These are phyloP conservation scores for Euglossa dilemma DNA, from an alignment of 1,140 invertebrate genomes.

Conservation along the genomic window DNA sequence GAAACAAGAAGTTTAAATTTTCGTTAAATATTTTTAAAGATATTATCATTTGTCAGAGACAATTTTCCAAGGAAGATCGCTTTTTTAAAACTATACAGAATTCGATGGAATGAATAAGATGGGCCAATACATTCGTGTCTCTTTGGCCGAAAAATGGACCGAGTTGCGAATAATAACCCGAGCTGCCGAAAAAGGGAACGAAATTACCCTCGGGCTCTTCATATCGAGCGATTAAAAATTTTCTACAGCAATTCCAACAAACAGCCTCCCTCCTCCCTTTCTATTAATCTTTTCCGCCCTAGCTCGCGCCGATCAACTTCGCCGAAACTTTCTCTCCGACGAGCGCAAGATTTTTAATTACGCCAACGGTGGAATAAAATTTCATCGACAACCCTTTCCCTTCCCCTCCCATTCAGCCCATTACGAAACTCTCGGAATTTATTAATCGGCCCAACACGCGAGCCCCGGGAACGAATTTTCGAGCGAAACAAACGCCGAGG, in stretches of 20 bases:
- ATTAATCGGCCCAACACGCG: background rate
- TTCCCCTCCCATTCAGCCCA: background rate
- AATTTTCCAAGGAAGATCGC: too few relatives aligned
- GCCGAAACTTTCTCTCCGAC: background rate
- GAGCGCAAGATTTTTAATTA: conserved; percentile 39
- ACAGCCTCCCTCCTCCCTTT: background rate
- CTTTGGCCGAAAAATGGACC: too few relatives aligned
- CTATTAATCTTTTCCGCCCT: background rate
- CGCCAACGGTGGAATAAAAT: conserved; percentile 1
- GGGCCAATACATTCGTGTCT: too few relatives aligned
- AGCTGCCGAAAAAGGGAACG: too few relatives aligned
- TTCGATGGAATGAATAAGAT: too few relatives aligned
- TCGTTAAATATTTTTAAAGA: too few relatives aligned
- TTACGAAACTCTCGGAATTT: conserved; percentile 14
- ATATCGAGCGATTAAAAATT: conserved; percentile 4
- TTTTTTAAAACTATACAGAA: too few relatives aligned
- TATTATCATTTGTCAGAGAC: too few relatives aligned
- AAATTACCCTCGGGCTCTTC: background rate
- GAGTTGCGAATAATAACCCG: too few relatives aligned
- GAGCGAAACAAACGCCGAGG: background rate
- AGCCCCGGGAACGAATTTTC: too few relatives aligned
- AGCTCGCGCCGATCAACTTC: background rate
- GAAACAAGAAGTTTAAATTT: too few relatives aligned
- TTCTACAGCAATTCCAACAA: conserved; percentile 3
- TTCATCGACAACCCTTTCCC: background rate